Evolutionary conservation across 2,888 invertebrate genomes (phyloP).

Genomic region (Ormyrus labotus): DNA sequence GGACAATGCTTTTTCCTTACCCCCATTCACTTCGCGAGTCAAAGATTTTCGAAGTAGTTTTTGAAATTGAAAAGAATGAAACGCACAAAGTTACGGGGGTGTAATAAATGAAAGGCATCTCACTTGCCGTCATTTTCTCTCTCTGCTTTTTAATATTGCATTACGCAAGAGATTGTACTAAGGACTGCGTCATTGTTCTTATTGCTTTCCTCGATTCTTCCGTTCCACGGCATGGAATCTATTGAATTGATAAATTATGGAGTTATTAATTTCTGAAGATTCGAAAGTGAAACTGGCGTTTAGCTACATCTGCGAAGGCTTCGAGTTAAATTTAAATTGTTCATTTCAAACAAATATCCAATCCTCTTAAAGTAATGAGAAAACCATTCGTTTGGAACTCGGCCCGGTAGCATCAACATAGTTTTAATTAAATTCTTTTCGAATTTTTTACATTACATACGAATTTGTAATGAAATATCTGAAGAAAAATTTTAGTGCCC

Average conservation of each 20-base stretch:
- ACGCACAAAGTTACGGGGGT: slow-evolving; percentile 23
- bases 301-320: not conserved
- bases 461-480: no score
- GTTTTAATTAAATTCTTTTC: slow-evolving; percentile 10
- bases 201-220: no score
- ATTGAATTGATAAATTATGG: not conserved
- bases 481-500: no score
- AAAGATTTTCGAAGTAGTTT: slow-evolving; percentile 45
- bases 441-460: no score
- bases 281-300: slow-evolving; percentile 6
- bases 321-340: not conserved
- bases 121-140: not conserved
- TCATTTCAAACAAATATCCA: not conserved
- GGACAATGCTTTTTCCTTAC: not conserved
- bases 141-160: slow-evolving; percentile 18
- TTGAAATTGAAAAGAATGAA: slow-evolving; percentile 28
- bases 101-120: slow-evolving; percentile 27
- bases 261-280: slow-evolving; percentile 18
- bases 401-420: not conserved
- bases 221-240: not conserved
- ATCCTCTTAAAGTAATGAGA: slow-evolving; percentile 9
- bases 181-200: not conserved
- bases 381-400: not conserved
- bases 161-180: not conserved
- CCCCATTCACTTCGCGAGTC: not conserved